Evolutionary conservation across 1,140 invertebrate species (phyloP).

Genomic region (Macrocentrus cingulum): DNA sequence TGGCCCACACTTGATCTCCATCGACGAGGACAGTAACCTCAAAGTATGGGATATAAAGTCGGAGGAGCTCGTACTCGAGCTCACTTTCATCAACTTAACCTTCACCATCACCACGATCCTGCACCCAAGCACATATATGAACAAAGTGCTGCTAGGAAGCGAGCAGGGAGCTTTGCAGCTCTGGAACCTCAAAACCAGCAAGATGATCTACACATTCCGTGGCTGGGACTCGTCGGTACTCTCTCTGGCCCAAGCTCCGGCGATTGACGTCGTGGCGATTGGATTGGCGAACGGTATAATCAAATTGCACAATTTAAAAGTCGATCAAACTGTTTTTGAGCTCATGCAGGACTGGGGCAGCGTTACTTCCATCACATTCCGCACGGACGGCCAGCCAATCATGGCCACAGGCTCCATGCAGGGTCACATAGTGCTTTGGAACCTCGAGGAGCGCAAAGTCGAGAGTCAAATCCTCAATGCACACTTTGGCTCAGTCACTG

Average conservation of each 20-base stretch:
- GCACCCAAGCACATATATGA: constrained; percentile 91
- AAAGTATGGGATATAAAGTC: constrained; percentile 85
- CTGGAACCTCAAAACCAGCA: constrained; percentile 85
- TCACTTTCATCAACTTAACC: constrained; percentile 69
- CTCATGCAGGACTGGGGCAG: constrained; percentile 93
- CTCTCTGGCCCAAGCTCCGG: constrained; percentile 81
- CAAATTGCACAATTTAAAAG: constrained; percentile 85
- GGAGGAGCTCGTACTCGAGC: constrained; percentile 68
- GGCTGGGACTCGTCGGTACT: constrained; percentile 75
- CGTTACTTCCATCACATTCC: constrained; percentile 81
- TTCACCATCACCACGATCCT: constrained; percentile 79
- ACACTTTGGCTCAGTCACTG: constrained; percentile 75
- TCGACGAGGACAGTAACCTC: constrained; percentile 77
- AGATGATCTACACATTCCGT: constrained; percentile 78
- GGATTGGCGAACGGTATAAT: constrained; percentile 83
- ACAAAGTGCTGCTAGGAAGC: constrained; percentile 93
- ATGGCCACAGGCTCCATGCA: constrained; percentile 80
- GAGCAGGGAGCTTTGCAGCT: constrained; percentile 84
- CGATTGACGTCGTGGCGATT: constrained; percentile 86
- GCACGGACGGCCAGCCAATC: constrained; percentile 82
- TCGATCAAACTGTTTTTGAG: constrained; percentile 81
- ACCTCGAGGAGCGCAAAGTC: constrained; percentile 83
- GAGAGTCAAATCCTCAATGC: constrained; percentile 74
- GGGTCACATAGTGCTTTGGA: constrained; percentile 91
- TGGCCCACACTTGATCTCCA: constrained; percentile 79